Evolutionary conservation across 2,888 invertebrate species (phyloP).

Genomic region (Diploptera punctata): DNA sequence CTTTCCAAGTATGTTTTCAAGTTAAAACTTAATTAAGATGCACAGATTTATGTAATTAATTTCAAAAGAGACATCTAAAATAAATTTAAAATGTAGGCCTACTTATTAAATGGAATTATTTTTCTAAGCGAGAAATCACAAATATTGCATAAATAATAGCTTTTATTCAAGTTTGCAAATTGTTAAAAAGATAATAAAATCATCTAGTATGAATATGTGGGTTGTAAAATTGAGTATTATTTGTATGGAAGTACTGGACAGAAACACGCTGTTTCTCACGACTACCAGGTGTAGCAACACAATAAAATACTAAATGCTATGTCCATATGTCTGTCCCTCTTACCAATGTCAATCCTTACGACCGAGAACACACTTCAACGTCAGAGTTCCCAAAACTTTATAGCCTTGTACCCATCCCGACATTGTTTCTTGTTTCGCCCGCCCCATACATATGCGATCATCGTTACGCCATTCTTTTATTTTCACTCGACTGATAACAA

Average conservation of each 20-base stretch:
- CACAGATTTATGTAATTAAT: too few relatives aligned
- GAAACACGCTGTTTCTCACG: slow-evolving; percentile 32
- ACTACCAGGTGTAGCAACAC: slow-evolving; percentile 22
- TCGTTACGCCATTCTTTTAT: background rate
- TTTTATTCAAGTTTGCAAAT: too few relatives aligned
- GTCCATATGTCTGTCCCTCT: background rate
- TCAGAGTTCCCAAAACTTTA: slow-evolving; percentile 11
- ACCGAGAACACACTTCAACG: slow-evolving; percentile 26
- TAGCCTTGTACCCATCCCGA: background rate
- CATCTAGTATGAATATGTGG: too few relatives aligned
- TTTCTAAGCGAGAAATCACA: too few relatives aligned
- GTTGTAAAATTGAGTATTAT: too few relatives aligned
- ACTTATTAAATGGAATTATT: too few relatives aligned
- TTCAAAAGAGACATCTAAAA: too few relatives aligned
- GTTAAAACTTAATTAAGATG: too few relatives aligned
- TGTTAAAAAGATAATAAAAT: too few relatives aligned
- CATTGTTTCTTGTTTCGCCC: background rate
- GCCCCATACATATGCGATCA: background rate
- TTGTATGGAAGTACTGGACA: slow-evolving; percentile 10
- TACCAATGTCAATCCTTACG: slow-evolving; percentile 20
- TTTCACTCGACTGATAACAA: background rate
- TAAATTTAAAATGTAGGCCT: too few relatives aligned
- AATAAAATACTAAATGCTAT: slow-evolving; percentile 27
- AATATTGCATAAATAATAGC: too few relatives aligned
- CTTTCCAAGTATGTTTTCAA: too few relatives aligned